Evolutionary conservation across 2,888 invertebrate genomes (phyloP).

Genomic region (Nomada ferruginata): DNA sequence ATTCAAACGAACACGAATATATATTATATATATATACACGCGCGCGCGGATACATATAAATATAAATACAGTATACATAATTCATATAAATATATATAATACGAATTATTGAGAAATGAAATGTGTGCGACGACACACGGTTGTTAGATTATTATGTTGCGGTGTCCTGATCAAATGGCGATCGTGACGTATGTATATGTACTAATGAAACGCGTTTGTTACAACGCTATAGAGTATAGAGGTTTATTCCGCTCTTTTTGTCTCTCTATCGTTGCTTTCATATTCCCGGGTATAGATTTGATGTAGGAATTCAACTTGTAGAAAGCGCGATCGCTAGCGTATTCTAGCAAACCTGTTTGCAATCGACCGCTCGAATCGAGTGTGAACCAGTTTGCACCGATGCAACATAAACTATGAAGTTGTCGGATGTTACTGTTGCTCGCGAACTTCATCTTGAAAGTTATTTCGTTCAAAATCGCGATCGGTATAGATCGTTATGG

Average conservation of each 20-base stretch:
- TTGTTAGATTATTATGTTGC: conserved; percentile 66
- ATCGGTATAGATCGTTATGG: not conserved
- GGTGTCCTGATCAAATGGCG: conserved; percentile 38
- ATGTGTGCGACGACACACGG: conserved; percentile 56
- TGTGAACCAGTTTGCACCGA: not conserved
- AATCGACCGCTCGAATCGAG: conserved; percentile 11
- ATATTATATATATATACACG: conserved; percentile 38
- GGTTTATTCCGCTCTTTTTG: conserved; percentile 44
- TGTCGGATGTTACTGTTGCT: not conserved
- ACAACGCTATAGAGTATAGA: conserved; percentile 46
- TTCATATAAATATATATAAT: conserved; percentile 56
- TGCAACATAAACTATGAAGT: not conserved
- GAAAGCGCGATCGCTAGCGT: not conserved
- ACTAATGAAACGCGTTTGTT: conserved; percentile 44
- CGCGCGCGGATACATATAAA: conserved; percentile 40
- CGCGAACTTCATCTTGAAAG: not conserved
- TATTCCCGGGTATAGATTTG: conserved; percentile 60
- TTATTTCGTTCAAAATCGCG: not conserved
- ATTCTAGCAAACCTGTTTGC: conserved; percentile 4
- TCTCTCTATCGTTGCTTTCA: conserved; percentile 37
- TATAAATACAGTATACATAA: conserved; percentile 48
- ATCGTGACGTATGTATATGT: conserved; percentile 35
- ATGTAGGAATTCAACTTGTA: conserved; percentile 49
- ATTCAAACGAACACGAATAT: conserved; percentile 56
- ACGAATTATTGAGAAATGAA: conserved; percentile 51